Base-by-base conservation (phyloP, 2,797 vertebrate genomes). In the Merluccius polli region DNA sequence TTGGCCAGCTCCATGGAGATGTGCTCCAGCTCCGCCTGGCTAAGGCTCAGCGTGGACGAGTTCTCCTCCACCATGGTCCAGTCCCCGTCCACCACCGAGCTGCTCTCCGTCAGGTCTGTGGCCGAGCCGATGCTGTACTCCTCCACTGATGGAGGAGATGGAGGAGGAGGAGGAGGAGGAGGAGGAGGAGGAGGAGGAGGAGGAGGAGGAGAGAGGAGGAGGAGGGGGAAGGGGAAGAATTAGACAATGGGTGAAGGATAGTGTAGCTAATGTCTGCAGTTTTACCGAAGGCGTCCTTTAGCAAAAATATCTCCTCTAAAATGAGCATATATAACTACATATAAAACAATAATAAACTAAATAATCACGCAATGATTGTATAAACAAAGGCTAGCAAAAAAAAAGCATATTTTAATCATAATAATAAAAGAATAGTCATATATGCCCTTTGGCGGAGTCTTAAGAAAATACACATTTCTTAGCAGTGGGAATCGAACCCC, bases 31-130 rank as follows among this genome's bases (percentile, higher is more conserved):
- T 99, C 97, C 5, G 96, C 96, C 82, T 98, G 97, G 29, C 95
- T 99, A 86, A 99, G 90, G 87, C 95, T 95, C 79, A 97, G 89
- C 1, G 95, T 95, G 76, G 97, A 97, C 74, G 96, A 94, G 89
- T 96, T 97, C 91, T 99, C 98, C 63, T 98, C 98, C 1, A 99
- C 96, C 95, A 99, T 93, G 0, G 93, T 99, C 98, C 98, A 99
- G 78, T 99, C 98, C 1, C 97, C 97, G 12, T 99, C 98, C 87
- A 98, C 95, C 94, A 99, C 89, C 4, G 98, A 99, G 91, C 98
- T 99, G 79, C 96, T 98, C 93, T 99, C 98, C 0, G 98, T 99
- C 84, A 99, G 85, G 89, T 99, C 98, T 0, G 98, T 99, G 84
- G 98, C 98, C 31, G 98, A 99, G 76, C 98, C 98, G 77, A 98